phyloP scores from a whole-genome alignment of 2,113 vertebrate genomes.

The Symphodus melops region DNA sequence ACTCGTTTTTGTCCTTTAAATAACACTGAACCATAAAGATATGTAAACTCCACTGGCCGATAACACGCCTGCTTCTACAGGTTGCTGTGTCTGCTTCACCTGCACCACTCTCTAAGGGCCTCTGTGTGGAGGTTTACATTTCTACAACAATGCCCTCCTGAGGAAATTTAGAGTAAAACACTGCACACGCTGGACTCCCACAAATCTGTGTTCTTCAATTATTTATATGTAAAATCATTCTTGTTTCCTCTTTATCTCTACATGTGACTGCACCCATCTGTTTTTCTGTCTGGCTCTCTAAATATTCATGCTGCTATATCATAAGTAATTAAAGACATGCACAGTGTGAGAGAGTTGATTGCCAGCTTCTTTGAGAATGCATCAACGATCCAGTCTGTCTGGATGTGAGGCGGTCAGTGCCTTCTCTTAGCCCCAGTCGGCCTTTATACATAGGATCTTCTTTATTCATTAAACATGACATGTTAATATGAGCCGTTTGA shows the following conservation, averaged over 20 bases:
- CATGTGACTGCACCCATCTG: not conserved
- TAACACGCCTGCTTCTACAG: slow-evolving; percentile 7
- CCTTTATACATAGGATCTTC: not conserved
- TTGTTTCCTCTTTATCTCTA: not conserved
- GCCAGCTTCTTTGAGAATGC: not conserved
- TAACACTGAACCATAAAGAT: not conserved
- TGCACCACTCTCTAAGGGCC: not conserved
- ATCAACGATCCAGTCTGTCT: not conserved
- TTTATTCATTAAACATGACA: not conserved
- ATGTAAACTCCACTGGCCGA: not conserved
- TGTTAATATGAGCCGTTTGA: not conserved
- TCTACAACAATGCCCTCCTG: slow-evolving; percentile 73
- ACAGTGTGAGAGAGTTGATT: slow-evolving; percentile 18
- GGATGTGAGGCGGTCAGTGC: not conserved
- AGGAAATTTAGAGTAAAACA: slow-evolving; percentile 65
- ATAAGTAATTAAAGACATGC: slow-evolving; percentile 1
- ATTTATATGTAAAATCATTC: slow-evolving; percentile 11
- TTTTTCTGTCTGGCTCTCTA: not conserved
- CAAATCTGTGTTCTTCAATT: slow-evolving; percentile 3
- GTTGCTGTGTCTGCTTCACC: not conserved
- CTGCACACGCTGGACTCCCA: not conserved
- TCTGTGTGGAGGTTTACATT: slow-evolving; percentile 18
- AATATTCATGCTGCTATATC: slow-evolving; percentile 11
- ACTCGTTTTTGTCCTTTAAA: not conserved
- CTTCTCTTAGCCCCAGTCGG: not conserved